These are phyloP conservation scores for Orius insidiosus DNA, from an alignment of 1,140 invertebrate species.

Conservation along the genomic window DNA sequence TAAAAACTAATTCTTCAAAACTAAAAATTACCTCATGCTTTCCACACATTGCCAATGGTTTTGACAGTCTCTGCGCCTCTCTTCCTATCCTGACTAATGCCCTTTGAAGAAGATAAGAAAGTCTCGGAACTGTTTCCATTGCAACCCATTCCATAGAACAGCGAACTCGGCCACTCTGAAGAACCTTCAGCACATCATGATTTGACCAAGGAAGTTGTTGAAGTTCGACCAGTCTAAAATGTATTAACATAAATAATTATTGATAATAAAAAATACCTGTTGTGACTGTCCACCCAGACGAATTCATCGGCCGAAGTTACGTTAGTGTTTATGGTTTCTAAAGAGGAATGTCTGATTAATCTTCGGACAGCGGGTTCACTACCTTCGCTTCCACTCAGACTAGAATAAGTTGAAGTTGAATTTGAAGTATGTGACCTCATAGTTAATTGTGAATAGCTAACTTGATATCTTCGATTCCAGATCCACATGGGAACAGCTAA, in stretches of 20 bases:
- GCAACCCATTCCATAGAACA: slow-evolving; percentile 61
- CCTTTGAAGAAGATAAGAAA: slow-evolving; percentile 72
- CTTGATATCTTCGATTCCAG: slow-evolving; percentile 72
- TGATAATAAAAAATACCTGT: slow-evolving; percentile 33
- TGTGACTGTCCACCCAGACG: slow-evolving; percentile 83
- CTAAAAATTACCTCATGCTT: slow-evolving; percentile 55
- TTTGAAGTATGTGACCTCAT: slow-evolving; percentile 59
- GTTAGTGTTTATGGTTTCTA: slow-evolving; percentile 80
- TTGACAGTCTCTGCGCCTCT: slow-evolving; percentile 65
- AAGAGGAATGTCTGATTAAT: slow-evolving; percentile 61
- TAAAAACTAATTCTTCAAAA: neutral
- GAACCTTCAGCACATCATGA: slow-evolving; percentile 58
- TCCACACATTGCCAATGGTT: slow-evolving; percentile 58
- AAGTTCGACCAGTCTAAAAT: slow-evolving; percentile 55
- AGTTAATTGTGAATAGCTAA: slow-evolving; percentile 75
- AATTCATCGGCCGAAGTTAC: slow-evolving; percentile 87
- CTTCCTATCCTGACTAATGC: slow-evolving; percentile 66
- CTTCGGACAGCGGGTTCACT: slow-evolving; percentile 39
- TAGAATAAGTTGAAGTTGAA: slow-evolving; percentile 64
- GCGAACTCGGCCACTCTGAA: slow-evolving; percentile 57
- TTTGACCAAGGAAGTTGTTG: slow-evolving; percentile 81
- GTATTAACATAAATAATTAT: neutral
- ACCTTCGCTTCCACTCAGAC: slow-evolving; percentile 61
- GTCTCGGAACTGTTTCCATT: slow-evolving; percentile 61
- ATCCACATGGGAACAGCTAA: slow-evolving; percentile 49